Percentiles rank a stretch among this genome's conserved stretches.
Evolutionary conservation across 2,113 vertebrate species (phyloP).

Genomic region (Plotosus lineatus): DNA sequence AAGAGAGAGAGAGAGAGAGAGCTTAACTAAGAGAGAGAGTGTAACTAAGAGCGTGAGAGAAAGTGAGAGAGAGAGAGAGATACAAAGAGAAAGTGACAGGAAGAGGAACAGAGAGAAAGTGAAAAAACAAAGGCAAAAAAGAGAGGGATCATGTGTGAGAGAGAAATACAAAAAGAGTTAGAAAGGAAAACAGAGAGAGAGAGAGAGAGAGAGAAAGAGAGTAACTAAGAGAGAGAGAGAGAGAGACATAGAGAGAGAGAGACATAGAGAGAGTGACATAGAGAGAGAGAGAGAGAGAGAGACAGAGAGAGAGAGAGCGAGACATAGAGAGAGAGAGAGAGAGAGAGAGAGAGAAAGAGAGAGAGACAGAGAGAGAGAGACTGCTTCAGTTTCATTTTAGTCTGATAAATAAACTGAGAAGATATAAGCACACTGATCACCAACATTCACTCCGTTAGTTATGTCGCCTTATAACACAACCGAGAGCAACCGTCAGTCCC

Average conservation of each 20-base stretch:
- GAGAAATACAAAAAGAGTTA: too few species aligned
- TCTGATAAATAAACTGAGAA: too few species aligned
- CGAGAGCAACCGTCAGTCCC: too few species aligned
- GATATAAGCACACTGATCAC: too few species aligned
- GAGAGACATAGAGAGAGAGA: too few species aligned
- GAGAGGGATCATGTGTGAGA: neutral
- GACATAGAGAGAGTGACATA: neutral
- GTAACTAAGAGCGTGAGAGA: neutral
- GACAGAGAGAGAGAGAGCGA: neutral
- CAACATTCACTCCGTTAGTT: too few species aligned
- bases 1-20: neutral
- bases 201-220: neutral
- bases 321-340: neutral
- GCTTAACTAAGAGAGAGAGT: too few species aligned
- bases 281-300: neutral
- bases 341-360: neutral
- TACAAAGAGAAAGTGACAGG: neutral
- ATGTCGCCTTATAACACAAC: too few species aligned
- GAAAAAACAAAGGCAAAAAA: neutral
- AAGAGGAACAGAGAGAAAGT: too few species aligned
- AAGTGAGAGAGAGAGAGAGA: neutral
- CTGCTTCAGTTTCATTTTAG: too few species aligned
- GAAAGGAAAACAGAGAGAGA: neutral
- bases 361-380: neutral
- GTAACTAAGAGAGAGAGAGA: neutral